Base-by-base conservation (phyloP, 2,113 vertebrate genomes). In the Peromyscus maniculatus region DNA sequence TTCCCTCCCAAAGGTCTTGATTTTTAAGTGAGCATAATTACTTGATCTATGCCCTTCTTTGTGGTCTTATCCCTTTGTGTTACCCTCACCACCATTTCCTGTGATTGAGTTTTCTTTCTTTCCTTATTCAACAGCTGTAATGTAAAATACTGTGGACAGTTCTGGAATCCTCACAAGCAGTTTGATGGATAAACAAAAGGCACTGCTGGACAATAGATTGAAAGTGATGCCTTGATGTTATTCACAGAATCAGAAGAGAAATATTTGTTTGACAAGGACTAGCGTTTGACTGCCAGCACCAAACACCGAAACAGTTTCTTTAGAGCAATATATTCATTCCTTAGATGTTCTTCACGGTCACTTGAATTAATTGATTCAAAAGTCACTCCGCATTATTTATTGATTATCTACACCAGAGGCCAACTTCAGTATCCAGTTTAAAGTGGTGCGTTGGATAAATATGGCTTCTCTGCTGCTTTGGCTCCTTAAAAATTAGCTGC, bases 281-380 rank as follows among this genome's bases (percentile, higher is more conserved):
- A 1, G 0, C 9, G n/a, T 21, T 75, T 55, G n/a, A 19, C 19
- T 75, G 10, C 28, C 0, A 24, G 28, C 39, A 75, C 16, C 55
- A 62, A 49, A 15, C 28, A 90, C 33, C 3, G 59, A 43, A 55
- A 59, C 17, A 43, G 6, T 55, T 55, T 71, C 7, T 2, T 66
- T 69, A 36, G 55, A 13, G 36, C 9, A 69, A 26, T 72, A 7
- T 15, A 15, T 84, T 95, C 91, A 15, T 84, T 95, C 91, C 2
- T 86, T 87, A 36, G 0, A 26, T 66, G 67, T 7, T 3, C 15
- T 82, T 91, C 22, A 71, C 86, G 33, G 2, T 89, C 3, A 64
- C 80, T 96, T 64, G 11, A 96, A 69, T 90, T 79, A 87, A 91
- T 55, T 89, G 79, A 28, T 39, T 97, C 57, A 91, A 49, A 57